A percentile compares a stretch with the other conserved stretches of the same genome.
Evolutionary conservation across 2,797 vertebrate species (phyloP).

Genomic region (Neostethus bicornis): DNA sequence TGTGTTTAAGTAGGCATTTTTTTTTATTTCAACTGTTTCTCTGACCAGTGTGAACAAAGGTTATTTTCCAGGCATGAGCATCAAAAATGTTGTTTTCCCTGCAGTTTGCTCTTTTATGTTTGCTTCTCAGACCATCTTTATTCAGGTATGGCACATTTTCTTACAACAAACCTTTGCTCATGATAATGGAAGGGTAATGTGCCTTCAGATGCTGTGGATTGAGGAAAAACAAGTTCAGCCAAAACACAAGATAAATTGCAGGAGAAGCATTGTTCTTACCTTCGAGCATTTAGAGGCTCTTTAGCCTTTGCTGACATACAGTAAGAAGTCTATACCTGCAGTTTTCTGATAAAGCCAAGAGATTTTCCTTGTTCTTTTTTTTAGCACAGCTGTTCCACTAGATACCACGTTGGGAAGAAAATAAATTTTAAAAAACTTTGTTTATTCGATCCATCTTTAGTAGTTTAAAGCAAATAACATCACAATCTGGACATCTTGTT

Average conservation of each 20-base stretch:
- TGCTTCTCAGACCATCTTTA: constrained; percentile 11
- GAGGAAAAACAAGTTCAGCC: constrained; percentile 24
- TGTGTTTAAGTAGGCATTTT: background rate
- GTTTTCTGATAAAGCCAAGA: constrained; percentile 60
- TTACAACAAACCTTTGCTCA: constrained; percentile 33
- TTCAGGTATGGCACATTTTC: constrained; percentile 23
- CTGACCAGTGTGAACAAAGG: background rate
- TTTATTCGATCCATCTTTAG: constrained; percentile 49
- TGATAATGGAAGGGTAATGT: constrained; percentile 47
- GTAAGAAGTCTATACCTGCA: constrained; percentile 58
- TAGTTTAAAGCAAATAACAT: constrained; percentile 42
- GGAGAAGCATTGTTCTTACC: constrained; percentile 49
- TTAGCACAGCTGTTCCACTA: constrained; percentile 27
- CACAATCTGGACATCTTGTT: constrained; percentile 62
- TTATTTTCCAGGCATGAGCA: background rate
- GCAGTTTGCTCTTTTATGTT: constrained; percentile 11
- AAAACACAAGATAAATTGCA: constrained; percentile 52
- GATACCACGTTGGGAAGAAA: constrained; percentile 35
- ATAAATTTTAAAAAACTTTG: constrained; percentile 37
- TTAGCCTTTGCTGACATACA: constrained; percentile 42
- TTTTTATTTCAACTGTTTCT: background rate
- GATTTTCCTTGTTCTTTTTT: constrained; percentile 65
- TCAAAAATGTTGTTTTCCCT: background rate
- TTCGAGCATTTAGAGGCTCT: constrained; percentile 43
- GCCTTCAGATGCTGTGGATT: constrained; percentile 18